Evolutionary conservation across 2,888 invertebrate species (phyloP).

Genomic region (Dryococelus australis): DNA sequence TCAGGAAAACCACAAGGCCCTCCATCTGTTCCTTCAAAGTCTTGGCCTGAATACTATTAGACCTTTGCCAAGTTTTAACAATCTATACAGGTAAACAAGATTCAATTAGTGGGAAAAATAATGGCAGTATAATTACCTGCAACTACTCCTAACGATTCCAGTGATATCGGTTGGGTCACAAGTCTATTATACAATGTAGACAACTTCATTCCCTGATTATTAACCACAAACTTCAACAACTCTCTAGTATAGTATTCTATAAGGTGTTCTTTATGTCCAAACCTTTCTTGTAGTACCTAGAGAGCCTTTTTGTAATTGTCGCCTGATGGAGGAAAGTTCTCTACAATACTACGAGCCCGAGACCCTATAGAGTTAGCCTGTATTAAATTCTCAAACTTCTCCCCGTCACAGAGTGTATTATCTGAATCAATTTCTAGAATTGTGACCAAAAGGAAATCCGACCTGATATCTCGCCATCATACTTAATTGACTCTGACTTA

Average conservation of each 20-base stretch:
- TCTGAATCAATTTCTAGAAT: not conserved
- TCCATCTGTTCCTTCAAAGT: not conserved
- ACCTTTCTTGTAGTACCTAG: not conserved
- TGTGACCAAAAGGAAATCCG: not conserved
- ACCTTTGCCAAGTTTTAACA: not conserved
- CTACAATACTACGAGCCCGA: not conserved
- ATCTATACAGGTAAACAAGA: not conserved
- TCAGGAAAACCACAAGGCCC: not conserved
- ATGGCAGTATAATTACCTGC: not conserved
- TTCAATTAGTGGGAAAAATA: not conserved
- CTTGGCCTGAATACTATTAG: not conserved
- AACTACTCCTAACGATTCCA: not conserved
- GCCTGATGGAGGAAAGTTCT: too few species aligned
- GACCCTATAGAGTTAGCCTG: not conserved
- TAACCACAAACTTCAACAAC: too few species aligned
- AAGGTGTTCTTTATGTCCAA: not conserved
- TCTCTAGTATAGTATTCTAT: not conserved
- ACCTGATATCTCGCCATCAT: not conserved
- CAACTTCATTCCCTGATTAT: too few species aligned
- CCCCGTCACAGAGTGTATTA: not conserved
- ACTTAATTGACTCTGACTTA: not conserved
- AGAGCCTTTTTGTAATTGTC: not conserved
- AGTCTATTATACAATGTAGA: not conserved
- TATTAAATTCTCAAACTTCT: not conserved
- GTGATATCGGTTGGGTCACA: not conserved